Evolutionary conservation across 2,797 vertebrate species (phyloP), one percentile per base, ranked within the genome.

Genomic region (Anguilla anguilla): DNA sequence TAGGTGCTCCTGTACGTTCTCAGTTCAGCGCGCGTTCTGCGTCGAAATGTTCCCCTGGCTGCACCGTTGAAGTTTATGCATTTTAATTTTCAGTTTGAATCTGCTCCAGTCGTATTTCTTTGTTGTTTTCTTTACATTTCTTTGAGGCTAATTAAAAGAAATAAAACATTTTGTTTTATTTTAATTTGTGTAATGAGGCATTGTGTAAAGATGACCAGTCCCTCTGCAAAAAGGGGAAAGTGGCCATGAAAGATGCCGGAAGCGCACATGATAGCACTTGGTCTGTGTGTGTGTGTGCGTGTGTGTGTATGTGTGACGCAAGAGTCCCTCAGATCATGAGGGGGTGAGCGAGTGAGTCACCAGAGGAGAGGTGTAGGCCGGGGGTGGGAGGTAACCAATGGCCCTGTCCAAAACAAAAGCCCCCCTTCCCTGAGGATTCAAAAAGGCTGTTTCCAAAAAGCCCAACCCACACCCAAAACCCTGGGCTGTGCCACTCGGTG

Each of bases 321-420:
- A 67, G 2, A 25, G 64, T 17, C 28, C 28, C 28, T 7, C 69
- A 35, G 28, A 11, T 11, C 10, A 19, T 74, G 69, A 31, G 69
- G 69, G 69, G 69, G 69, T 17, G 10, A 28, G 69, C 69, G 1
- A 74, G 69, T 74, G 69, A 74, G 69, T 74, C 69, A 74, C 69
- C 28, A 10, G 9, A 74, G 17, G 87, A 90, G 90, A 88, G 82
- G 88, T 87, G 59, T 13, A 9, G 2, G 55, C 88, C 88, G 69
- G 1, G 43, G 84, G 67, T 3, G 25, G 22, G 0, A 13, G 69
- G 69, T 49, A 25, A 82, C 59, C 72, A 55, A 85, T 28, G 19
- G 69, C 28, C 3, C 69, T 35, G 31, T 77, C 72, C 31, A 11
- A 77, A 77, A 77, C 72, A 69, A 0, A 46, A 43, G 69, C 83